Evolutionary conservation across 1,140 invertebrate genomes (phyloP).

Genomic region (Spodoptera frugiperda): DNA sequence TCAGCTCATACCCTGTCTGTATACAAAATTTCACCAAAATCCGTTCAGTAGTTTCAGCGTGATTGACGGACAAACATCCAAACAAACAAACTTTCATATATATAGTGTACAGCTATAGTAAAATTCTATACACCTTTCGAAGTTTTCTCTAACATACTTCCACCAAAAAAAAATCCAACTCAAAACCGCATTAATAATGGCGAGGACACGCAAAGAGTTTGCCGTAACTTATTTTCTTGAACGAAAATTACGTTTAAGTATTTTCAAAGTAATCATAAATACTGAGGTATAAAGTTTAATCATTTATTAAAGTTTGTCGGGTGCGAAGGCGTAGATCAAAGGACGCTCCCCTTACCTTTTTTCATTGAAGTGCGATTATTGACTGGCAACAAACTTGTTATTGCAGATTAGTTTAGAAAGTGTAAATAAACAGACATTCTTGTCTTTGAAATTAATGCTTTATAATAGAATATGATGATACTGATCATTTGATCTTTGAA

Average conservation of each 20-base stretch:
- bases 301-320: conserved; percentile 59
- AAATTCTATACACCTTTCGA: no score
- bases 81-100: no score
- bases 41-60: no score
- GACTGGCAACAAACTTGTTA: conserved; percentile 13
- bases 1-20: no score
- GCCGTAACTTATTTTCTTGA: conserved; percentile 34
- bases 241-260: conserved; percentile 52
- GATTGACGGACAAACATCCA: no score
- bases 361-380: conserved; percentile 19
- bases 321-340: conserved; percentile 32
- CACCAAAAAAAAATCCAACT: background rate
- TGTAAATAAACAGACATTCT: background rate
- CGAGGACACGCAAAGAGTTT: conserved; percentile 6
- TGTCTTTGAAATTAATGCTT: no score
- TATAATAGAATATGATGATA: no score
- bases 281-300: conserved; percentile 56
- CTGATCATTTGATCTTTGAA: no score
- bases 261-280: conserved; percentile 54
- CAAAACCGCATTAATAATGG: background rate
- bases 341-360: conserved; percentile 38
- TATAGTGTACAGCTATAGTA: no score
- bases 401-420: conserved; percentile 21
- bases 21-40: no score
- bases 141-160: background rate